A percentile compares a stretch with the other conserved stretches of the same genome.
Conservation (phyloP, 2,113 vertebrate genomes). For the Platichthys flesus region DNA sequence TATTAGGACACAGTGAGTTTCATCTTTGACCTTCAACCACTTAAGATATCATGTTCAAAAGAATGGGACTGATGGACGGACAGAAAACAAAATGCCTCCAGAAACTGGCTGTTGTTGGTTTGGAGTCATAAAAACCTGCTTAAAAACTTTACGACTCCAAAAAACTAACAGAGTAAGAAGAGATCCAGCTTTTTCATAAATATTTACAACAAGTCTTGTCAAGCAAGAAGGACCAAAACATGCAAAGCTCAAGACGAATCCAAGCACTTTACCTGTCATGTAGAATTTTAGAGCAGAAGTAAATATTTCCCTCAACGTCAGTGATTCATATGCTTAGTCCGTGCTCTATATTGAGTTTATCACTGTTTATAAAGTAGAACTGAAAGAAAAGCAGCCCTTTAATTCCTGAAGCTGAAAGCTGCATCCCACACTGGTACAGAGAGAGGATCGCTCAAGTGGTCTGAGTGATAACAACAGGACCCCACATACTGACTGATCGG, state of each 20-base stretch:
- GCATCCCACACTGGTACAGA: constrained; percentile 13
- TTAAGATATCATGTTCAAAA: too few relatives aligned
- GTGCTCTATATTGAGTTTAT: constrained; percentile 21
- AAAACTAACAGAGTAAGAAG: neutral
- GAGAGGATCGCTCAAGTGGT: constrained; percentile 19
- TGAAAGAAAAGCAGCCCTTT: neutral
- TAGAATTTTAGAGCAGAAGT: neutral
- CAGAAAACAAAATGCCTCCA: too few relatives aligned
- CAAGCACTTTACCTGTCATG: neutral
- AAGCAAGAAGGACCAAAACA: neutral
- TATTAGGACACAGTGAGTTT: too few relatives aligned
- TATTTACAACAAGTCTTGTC: constrained; percentile 12
- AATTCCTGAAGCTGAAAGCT: constrained; percentile 8
- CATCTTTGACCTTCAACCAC: too few relatives aligned
- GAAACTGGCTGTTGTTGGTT: too few relatives aligned
- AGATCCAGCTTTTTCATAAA: constrained; percentile 10
- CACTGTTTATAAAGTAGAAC: neutral
- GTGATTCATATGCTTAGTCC: constrained; percentile 30
- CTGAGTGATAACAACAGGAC: constrained; percentile 14
- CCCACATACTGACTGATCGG: neutral
- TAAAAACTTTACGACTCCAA: too few relatives aligned
- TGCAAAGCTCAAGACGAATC: neutral
- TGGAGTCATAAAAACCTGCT: too few relatives aligned
- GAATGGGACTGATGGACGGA: too few relatives aligned
- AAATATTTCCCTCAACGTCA: constrained; percentile 16